Percentiles rank a stretch among this genome's conserved stretches.
Evolutionary conservation across 2,113 vertebrate species (phyloP).

Genomic region (Sapayoa aenigma): DNA sequence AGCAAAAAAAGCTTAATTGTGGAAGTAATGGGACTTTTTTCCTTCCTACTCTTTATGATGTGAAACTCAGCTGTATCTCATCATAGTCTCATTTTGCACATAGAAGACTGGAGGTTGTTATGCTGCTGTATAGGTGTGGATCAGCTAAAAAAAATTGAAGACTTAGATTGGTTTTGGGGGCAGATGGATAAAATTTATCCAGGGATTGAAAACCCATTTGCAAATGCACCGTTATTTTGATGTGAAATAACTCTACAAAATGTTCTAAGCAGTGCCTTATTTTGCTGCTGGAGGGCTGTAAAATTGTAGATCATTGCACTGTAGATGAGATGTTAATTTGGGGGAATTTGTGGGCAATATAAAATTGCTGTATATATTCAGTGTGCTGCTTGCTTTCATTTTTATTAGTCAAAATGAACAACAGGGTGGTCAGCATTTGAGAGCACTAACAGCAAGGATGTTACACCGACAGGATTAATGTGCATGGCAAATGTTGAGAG

Average conservation of each 20-base stretch:
- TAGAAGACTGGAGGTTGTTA: not conserved
- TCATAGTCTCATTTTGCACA: not conserved
- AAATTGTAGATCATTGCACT: not conserved
- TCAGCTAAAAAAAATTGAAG: not conserved
- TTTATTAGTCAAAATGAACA: not conserved
- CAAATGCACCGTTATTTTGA: not conserved
- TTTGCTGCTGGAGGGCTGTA: not conserved
- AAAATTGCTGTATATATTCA: not conserved
- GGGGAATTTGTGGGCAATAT: not conserved
- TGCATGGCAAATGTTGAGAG: not conserved
- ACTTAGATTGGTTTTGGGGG: not conserved
- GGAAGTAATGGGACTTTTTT: not conserved
- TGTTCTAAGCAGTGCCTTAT: not conserved
- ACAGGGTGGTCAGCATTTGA: not conserved
- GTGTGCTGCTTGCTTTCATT: not conserved
- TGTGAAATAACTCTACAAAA: not conserved
- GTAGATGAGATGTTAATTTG: not conserved
- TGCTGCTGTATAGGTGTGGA: not conserved
- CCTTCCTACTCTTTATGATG: accelerated
- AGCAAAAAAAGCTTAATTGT: not conserved
- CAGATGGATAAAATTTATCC: not conserved
- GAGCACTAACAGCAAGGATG: not conserved
- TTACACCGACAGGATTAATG: not conserved
- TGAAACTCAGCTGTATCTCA: not conserved
- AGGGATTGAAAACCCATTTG: not conserved